Conservation (phyloP, 1,140 invertebrate species). For the Drosophila lacertosa region DNA sequence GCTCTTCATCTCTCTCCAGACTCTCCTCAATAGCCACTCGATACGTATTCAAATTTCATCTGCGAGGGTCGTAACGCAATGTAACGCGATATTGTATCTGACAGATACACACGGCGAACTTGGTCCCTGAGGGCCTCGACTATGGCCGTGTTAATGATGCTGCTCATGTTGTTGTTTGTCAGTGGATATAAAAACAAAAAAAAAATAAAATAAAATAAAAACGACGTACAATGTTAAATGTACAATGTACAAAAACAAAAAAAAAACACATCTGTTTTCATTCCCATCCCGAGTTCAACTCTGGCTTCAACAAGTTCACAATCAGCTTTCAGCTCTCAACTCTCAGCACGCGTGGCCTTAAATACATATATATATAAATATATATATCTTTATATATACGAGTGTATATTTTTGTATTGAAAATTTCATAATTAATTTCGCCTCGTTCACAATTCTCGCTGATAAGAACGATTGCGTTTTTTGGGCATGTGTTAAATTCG, state of each 20-base stretch:
- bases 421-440: conserved; percentile 27
- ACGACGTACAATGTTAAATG: no score
- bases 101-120: conserved; percentile 77
- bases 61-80: conserved; percentile 47
- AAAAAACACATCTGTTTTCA: conserved; percentile 67
- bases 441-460: conserved; percentile 1
- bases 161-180: conserved; percentile 43
- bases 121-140: conserved; percentile 41
- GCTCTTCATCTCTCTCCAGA: no score
- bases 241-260: conserved; percentile 31
- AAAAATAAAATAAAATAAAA: no score
- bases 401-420: background rate
- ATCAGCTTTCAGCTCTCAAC: conserved; percentile 19
- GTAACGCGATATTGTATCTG: conserved; percentile 78
- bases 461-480: conserved; percentile 25
- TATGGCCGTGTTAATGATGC: conserved; percentile 63
- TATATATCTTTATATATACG: background rate
- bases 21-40: conserved; percentile 64
- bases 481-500: conserved; percentile 7
- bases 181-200: conserved; percentile 40
- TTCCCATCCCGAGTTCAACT: conserved; percentile 16
- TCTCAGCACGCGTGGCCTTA: conserved; percentile 23
- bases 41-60: conserved; percentile 79
- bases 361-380: background rate
- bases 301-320: conserved; percentile 40